Percentiles rank a stretch among this genome's conserved stretches.
These are phyloP conservation scores for Pantherophis guttatus DNA, from an alignment of 2,113 vertebrate genomes.

Conservation along the genomic window DNA sequence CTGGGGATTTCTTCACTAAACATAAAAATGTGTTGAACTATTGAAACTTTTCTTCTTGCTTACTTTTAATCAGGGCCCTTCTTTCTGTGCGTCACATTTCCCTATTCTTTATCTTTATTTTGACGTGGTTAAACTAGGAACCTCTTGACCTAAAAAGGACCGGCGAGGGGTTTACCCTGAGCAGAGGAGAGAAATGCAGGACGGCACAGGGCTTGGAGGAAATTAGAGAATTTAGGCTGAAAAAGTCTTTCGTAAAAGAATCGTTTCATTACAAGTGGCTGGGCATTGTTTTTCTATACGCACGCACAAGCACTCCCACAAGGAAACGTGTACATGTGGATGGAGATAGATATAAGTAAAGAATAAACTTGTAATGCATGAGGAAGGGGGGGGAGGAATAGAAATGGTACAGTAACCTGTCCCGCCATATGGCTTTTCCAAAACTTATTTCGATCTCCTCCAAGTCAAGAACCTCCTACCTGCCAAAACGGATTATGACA, in stretches of 20 bases:
- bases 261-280: background rate
- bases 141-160: background rate
- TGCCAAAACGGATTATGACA: background rate
- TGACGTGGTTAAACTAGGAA: background rate
- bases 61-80: background rate
- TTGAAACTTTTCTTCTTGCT: background rate
- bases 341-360: background rate
- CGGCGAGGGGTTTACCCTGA: background rate
- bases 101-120: background rate
- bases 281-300: background rate
- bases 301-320: background rate
- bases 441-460: background rate
- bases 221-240: background rate
- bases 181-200: background rate
- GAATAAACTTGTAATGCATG: background rate
- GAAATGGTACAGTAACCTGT: background rate
- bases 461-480: background rate
- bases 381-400: fast-evolving
- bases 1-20: background rate
- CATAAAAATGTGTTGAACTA: background rate
- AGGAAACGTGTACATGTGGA: background rate
- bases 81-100: background rate
- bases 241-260: background rate
- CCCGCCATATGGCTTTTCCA: background rate
- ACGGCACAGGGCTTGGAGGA: background rate